Percentiles rank a stretch among this genome's conserved stretches.
These are phyloP conservation scores for Anagyrus pseudococci DNA, from an alignment of 2,888 invertebrate species.

Conservation along the genomic window DNA sequence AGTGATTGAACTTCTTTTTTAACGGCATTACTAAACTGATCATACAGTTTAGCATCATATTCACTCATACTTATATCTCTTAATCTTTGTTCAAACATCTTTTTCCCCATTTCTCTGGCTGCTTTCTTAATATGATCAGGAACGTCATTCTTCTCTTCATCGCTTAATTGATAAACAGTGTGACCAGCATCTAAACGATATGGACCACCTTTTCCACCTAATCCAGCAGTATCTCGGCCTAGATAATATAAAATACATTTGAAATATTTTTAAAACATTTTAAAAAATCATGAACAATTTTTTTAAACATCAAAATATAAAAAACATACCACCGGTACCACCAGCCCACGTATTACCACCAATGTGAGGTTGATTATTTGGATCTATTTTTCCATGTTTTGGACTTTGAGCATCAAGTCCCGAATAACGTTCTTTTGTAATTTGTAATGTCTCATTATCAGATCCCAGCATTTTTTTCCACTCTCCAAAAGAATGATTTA, in stretches of 20 bases:
- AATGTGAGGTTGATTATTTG: conserved; percentile 89
- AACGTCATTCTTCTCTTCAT: conserved; percentile 87
- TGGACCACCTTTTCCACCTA: conserved; percentile 96
- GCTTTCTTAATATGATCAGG: conserved; percentile 89
- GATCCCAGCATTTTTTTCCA: conserved; percentile 61
- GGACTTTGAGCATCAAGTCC: conserved; percentile 76
- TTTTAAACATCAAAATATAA: conserved; percentile 2
- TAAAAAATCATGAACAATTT: no score
- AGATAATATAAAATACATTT: neutral
- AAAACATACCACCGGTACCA: conserved; percentile 80
- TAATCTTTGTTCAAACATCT: conserved; percentile 85
- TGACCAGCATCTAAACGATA: conserved; percentile 94
- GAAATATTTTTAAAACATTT: no score
- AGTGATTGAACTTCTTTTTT: conserved; percentile 84
- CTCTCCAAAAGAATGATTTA: conserved; percentile 60
- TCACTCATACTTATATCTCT: conserved; percentile 95
- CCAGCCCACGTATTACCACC: conserved; percentile 98
- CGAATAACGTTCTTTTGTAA: conserved; percentile 75
- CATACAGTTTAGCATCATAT: conserved; percentile 88
- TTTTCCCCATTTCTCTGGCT: conserved; percentile 91
- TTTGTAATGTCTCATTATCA: conserved; percentile 69
- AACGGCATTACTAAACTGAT: conserved; percentile 79
- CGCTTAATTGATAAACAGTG: conserved; percentile 88
- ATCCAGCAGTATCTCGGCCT: conserved; percentile 87
- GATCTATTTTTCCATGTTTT: conserved; percentile 92